Evolutionary conservation across 2,113 vertebrate species (phyloP), one percentile per base, ranked within the genome.

Genomic region (Tonatia bakeri): DNA sequence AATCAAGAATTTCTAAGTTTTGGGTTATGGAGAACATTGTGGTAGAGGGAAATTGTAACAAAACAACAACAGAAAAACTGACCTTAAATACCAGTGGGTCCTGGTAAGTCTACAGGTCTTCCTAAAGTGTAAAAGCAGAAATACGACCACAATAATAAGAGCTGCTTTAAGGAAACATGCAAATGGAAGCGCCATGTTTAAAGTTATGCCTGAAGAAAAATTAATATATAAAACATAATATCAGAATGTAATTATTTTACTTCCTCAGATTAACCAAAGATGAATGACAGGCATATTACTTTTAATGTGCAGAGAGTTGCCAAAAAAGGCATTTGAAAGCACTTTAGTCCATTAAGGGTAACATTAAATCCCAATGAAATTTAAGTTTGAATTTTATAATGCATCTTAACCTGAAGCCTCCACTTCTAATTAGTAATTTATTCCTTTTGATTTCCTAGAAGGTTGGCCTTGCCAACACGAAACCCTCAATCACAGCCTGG

Each of bases 361-460:
- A 86, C 33, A 83, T 64, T 94, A 96, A 95, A 93, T 36, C 80
- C 73, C 38, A 45, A 80, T 94, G 28, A 95, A 84, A 88, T 93
- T 90, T 88, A 85, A 87, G 76, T 93, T 88, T 92, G 33, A 82
- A 95, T 95, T 95, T 94, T 77, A 88, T 72, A 94, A 77, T 70
- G 76, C 36, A 73, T 72, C 83, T 96, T 56, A 83, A 47, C 72
- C 77, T 93, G 54, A 91, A 94, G 65, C n/a, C 72, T 91, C 31
- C 47, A 77, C 77, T 91, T 76, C 33, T 94, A 88, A 81, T 94
- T 94, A 86, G 67, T 45, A 87, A 97, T 94, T 94, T 90, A 93
- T 90, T 84, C 59, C 15, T 56, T 88, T 93, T 81, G 84, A 88
- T 15, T 88, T 96, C 36, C 88, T 96, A 14, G 87, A 22, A 77